Conservation (phyloP, 2,797 vertebrate species). For the Ciconia nigra region DNA sequence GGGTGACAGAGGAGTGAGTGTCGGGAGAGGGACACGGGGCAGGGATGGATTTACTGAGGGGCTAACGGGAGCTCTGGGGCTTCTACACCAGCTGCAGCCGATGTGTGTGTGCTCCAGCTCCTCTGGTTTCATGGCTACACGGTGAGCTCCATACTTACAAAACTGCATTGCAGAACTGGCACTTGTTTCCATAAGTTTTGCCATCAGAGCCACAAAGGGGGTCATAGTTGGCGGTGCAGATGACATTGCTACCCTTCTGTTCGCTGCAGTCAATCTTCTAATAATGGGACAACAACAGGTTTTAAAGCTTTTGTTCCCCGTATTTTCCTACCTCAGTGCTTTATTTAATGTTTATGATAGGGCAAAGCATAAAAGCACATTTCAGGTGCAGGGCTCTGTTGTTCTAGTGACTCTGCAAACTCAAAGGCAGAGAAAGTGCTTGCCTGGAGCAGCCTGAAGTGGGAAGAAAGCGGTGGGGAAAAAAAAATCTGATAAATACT, state of each 20-base stretch:
- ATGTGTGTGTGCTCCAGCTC: neutral
- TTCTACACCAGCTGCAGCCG: neutral
- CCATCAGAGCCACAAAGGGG: slow-evolving; percentile 35
- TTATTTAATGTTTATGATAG: neutral
- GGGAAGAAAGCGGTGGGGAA: neutral
- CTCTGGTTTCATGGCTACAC: accelerated
- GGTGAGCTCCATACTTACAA: neutral
- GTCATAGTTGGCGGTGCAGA: neutral
- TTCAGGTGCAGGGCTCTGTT: neutral
- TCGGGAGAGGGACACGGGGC: accelerated
- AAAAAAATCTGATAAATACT: neutral
- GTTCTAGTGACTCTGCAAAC: neutral
- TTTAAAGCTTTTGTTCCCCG: neutral
- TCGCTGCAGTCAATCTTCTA: neutral
- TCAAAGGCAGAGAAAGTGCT: neutral
- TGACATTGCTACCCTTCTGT: accelerated
- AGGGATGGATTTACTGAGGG: neutral
- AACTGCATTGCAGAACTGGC: neutral
- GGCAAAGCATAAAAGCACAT: neutral
- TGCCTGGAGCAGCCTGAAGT: neutral
- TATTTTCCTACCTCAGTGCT: neutral
- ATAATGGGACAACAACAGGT: neutral
- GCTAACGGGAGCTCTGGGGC: neutral
- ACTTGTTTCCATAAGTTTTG: slow-evolving; percentile 6
- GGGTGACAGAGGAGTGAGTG: neutral